These are phyloP conservation scores for Coluber constrictor DNA, from an alignment of 2,797 vertebrate species.

Conservation along the genomic window DNA sequence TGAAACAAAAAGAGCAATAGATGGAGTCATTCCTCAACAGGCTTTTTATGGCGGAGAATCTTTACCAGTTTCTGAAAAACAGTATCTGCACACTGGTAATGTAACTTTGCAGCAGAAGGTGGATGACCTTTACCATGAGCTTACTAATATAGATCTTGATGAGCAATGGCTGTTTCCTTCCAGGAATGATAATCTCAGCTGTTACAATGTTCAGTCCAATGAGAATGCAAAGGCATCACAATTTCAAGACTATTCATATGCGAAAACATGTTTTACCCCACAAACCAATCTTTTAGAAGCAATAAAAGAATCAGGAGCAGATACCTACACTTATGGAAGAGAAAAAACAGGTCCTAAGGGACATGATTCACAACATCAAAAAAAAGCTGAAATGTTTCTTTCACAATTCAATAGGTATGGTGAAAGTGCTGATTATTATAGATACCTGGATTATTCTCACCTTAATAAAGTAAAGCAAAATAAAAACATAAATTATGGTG, in stretches of 20 bases:
- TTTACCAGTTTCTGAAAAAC: conserved; percentile 65
- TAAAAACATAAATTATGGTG: conserved; percentile 65
- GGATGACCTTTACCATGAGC: conserved; percentile 70
- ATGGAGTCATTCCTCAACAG: conserved; percentile 68
- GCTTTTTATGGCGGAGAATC: conserved; percentile 66
- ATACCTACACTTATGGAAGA: conserved; percentile 66
- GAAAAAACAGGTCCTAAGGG: conserved; percentile 68
- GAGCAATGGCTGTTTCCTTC: conserved; percentile 75
- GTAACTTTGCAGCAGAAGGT: conserved; percentile 70
- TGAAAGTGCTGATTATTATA: conserved; percentile 64
- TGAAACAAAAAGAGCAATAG: conserved; percentile 73
- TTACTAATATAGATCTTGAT: conserved; percentile 68
- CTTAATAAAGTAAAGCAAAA: conserved; percentile 67
- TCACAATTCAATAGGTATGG: conserved; percentile 66
- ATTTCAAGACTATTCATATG: conserved; percentile 72
- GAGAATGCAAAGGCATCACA: conserved; percentile 70
- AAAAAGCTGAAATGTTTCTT: conserved; percentile 64
- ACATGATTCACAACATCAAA: conserved; percentile 69
- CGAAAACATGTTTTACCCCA: conserved; percentile 66
- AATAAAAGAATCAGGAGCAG: conserved; percentile 67
- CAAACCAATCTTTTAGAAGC: conserved; percentile 66
- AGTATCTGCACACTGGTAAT: conserved; percentile 58
- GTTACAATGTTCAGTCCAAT: conserved; percentile 58
- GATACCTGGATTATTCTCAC: conserved; percentile 70
- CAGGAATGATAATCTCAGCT: conserved; percentile 68